Percentiles rank a stretch among this genome's conserved stretches.
Evolutionary conservation across 2,113 vertebrate species (phyloP).

Genomic region (Ceyx melanurus): DNA sequence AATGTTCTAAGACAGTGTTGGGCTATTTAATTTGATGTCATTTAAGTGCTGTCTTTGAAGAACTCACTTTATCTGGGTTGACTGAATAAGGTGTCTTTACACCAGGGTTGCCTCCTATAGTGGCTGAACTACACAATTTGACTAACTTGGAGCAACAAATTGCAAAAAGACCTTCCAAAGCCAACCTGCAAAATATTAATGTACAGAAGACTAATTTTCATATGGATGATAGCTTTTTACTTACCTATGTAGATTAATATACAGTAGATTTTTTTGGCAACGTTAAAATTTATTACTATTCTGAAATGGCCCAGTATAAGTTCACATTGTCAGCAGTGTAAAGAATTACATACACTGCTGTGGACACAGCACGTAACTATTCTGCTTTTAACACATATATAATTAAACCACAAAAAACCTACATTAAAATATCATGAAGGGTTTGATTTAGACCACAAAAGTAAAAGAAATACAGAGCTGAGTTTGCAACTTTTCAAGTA

Average conservation of each 20-base stretch:
- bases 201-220: background rate
- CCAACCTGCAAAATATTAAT: background rate
- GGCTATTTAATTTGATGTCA: background rate
- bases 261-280: background rate
- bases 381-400: conserved; percentile 17
- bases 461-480: conserved; percentile 36
- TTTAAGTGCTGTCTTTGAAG: background rate
- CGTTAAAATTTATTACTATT: background rate
- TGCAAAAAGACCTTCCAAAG: background rate
- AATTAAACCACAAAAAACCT: conserved; percentile 64
- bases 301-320: background rate
- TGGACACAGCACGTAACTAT: background rate
- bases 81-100: background rate
- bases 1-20: background rate
- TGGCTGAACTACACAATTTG: background rate
- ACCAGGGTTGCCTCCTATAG: background rate
- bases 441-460: conserved; percentile 48
- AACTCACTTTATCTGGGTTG: background rate
- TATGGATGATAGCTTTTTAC: background rate
- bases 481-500: conserved; percentile 59
- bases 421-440: conserved; percentile 30
- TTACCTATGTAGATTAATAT: background rate
- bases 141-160: background rate
- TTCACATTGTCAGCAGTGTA: background rate
- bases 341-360: background rate